These are phyloP conservation scores for Athripsodes cinereus DNA, from an alignment of 2,888 invertebrate genomes.

Conservation along the genomic window DNA sequence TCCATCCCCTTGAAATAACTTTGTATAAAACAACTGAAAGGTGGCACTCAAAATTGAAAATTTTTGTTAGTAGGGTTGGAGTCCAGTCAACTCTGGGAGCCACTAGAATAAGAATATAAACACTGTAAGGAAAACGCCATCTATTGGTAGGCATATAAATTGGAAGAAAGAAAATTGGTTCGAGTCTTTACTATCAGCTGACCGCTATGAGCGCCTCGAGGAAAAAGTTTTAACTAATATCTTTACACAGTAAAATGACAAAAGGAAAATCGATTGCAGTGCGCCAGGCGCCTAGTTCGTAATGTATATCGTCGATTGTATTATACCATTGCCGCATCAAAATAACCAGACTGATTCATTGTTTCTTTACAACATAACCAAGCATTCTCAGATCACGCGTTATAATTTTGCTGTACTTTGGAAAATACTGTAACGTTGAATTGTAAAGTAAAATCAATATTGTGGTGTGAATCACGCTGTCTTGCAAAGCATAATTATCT, in stretches of 20 bases:
- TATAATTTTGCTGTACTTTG: not conserved
- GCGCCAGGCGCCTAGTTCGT: conserved; percentile 9
- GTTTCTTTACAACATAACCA: conserved; percentile 12
- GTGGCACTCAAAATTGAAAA: too few relatives aligned
- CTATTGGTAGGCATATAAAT: too few relatives aligned
- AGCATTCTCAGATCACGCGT: not conserved
- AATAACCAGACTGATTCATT: conserved; percentile 13
- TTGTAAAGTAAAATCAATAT: not conserved
- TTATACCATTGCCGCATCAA: not conserved
- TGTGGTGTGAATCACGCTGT: not conserved
- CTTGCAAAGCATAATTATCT: not conserved
- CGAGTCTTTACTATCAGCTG: conserved; percentile 9
- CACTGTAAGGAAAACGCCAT: too few relatives aligned
- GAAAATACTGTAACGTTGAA: not conserved
- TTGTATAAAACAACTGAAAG: too few relatives aligned
- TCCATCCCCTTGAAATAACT: too few relatives aligned
- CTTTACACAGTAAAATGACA: conserved; percentile 6
- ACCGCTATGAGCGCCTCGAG: conserved; percentile 4
- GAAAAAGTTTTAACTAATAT: conserved; percentile 10
- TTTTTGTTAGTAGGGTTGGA: too few relatives aligned
- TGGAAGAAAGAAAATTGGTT: too few relatives aligned
- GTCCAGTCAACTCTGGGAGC: too few relatives aligned
- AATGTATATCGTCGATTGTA: not conserved
- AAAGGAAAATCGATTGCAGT: conserved; percentile 22
- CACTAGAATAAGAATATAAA: too few relatives aligned